Conservation (phyloP, 2,797 vertebrate species). For the Onychomys leucogaster region DNA sequence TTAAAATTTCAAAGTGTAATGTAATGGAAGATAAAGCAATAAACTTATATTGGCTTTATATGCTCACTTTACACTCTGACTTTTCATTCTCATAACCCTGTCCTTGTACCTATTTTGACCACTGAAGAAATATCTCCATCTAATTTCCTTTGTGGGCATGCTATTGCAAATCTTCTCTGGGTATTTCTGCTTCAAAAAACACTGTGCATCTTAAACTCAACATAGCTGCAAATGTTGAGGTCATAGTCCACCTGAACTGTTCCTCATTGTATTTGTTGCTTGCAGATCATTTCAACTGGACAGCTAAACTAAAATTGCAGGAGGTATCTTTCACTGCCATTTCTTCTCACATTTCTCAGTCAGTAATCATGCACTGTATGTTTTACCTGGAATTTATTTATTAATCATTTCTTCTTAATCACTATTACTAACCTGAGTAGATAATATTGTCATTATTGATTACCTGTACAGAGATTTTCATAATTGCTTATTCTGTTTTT, state of each 20-base stretch:
- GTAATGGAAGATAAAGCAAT: neutral
- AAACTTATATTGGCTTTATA: neutral
- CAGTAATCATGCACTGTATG: no score
- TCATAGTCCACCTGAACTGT: neutral
- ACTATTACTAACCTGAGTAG: neutral
- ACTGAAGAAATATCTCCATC: neutral
- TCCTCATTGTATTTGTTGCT: neutral
- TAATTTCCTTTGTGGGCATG: neutral
- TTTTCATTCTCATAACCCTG: neutral
- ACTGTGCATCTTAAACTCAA: neutral
- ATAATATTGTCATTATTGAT: neutral
- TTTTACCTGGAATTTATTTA: neutral
- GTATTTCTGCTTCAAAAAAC: neutral
- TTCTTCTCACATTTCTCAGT: neutral
- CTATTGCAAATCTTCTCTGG: neutral
- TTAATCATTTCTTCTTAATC: neutral
- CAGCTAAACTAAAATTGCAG: neutral
- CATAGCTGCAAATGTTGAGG: neutral
- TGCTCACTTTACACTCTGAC: neutral
- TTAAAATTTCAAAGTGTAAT: neutral
- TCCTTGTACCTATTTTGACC: neutral
- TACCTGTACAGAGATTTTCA: neutral
- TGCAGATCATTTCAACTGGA: neutral
- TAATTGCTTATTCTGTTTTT: neutral
- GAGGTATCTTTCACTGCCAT: neutral